Conservation (phyloP, 2,888 invertebrate genomes). For the Nycteola revayana region DNA sequence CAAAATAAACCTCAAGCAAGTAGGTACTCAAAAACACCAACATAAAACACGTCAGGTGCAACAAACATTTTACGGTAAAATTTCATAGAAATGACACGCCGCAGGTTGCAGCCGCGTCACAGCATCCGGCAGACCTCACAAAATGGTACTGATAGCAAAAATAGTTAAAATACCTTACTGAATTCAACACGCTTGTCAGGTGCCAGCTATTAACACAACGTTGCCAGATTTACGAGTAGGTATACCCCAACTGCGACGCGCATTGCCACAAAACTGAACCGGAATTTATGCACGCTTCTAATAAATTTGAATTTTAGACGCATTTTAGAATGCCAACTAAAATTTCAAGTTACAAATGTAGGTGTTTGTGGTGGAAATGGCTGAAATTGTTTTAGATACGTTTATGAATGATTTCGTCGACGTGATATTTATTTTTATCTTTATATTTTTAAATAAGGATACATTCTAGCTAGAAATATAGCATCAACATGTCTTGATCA, state of each 20-base stretch:
- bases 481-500: too few relatives aligned
- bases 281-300: slow-evolving; percentile 35
- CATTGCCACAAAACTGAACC: slow-evolving; percentile 47
- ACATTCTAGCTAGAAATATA: too few relatives aligned
- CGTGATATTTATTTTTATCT: too few relatives aligned
- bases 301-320: slow-evolving; percentile 32
- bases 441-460: too few relatives aligned
- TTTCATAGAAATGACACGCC: slow-evolving; percentile 12
- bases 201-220: slow-evolving; percentile 43
- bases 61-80: slow-evolving; percentile 5
- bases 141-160: slow-evolving; percentile 28
- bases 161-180: slow-evolving; percentile 22
- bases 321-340: slow-evolving; percentile 12
- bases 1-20: too few relatives aligned
- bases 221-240: slow-evolving; percentile 44
- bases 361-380: too few relatives aligned
- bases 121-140: slow-evolving; percentile 13
- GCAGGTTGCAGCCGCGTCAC: slow-evolving; percentile 14
- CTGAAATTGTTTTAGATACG: too few relatives aligned
- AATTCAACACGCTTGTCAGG: slow-evolving; percentile 36
- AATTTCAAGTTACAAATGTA: too few relatives aligned
- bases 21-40: too few relatives aligned
- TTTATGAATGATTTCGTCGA: too few relatives aligned
- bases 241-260: slow-evolving; percentile 33
- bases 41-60: neutral